These are phyloP conservation scores for Sebastes umbrosus DNA, from an alignment of 2,797 vertebrate species.

Conservation along the genomic window DNA sequence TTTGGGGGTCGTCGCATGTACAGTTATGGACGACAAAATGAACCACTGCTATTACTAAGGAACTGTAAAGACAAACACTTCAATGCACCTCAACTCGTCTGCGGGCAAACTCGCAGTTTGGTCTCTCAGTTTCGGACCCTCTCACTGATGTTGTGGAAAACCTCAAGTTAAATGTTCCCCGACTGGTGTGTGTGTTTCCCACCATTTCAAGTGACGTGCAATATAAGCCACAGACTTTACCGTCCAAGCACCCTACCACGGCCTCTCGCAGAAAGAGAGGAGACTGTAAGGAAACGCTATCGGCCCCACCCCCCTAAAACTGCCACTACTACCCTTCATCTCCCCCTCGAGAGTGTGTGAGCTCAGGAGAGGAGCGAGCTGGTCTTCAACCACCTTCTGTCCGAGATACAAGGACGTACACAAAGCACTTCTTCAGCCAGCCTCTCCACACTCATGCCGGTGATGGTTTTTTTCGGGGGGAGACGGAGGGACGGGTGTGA, in stretches of 20 bases:
- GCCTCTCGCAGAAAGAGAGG: conserved; percentile 45
- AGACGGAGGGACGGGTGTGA: conserved; percentile 22
- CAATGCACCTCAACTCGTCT: conserved; percentile 68
- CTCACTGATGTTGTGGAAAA: conserved; percentile 67
- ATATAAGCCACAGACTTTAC: conserved; percentile 84
- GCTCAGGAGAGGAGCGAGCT: conserved; percentile 69
- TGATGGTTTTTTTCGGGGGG: conserved; percentile 55
- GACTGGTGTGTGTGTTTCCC: conserved; percentile 16
- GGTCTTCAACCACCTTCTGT: conserved; percentile 65
- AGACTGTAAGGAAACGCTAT: conserved; percentile 59
- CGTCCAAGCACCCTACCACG: conserved; percentile 71
- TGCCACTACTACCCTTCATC: conserved; percentile 63
- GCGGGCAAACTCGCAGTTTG: conserved; percentile 54
- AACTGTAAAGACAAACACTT: conserved; percentile 73
- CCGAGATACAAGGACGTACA: conserved; percentile 53
- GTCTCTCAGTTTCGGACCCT: conserved; percentile 68
- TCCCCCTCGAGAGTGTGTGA: conserved; percentile 39
- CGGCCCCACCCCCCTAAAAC: conserved; percentile 38
- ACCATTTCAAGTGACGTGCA: conserved; percentile 82
- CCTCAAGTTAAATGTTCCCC: conserved; percentile 57
- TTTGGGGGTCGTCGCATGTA: conserved; percentile 39
- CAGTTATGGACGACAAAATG: conserved; percentile 55
- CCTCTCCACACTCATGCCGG: conserved; percentile 58
- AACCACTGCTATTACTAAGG: conserved; percentile 81
- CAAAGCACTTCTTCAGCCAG: conserved; percentile 78